phyloP scores from a whole-genome alignment of 1,140 invertebrate species.

The Acyrthosiphon pisum region DNA sequence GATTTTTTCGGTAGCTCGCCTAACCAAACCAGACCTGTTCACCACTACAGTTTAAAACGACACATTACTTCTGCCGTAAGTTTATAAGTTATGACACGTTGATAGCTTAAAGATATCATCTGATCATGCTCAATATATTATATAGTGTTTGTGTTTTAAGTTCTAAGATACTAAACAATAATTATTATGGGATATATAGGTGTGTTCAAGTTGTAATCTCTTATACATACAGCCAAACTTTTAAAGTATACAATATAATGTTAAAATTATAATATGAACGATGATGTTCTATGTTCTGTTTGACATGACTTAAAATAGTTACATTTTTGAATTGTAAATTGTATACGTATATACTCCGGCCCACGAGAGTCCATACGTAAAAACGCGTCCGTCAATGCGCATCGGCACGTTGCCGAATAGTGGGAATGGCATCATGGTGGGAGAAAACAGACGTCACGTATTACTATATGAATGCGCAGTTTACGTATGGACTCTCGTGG shows the following conservation, averaged over 20 bases:
- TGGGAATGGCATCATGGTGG: too few relatives aligned
- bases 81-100: not conserved
- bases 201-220: not conserved
- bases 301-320: not conserved
- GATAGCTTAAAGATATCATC: not conserved
- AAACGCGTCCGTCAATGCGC: too few relatives aligned
- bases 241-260: not conserved
- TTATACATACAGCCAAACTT: not conserved
- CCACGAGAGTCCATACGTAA: too few relatives aligned
- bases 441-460: too few relatives aligned
- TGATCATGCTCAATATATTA: not conserved
- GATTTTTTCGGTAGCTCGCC: too few relatives aligned
- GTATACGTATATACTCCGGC: not conserved
- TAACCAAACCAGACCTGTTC: too few relatives aligned
- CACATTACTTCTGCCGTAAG: not conserved
- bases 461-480: too few relatives aligned
- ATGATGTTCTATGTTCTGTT: not conserved
- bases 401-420: too few relatives aligned
- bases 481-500: too few relatives aligned
- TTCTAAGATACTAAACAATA: not conserved
- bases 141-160: conserved; percentile 20
- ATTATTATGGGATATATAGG: not conserved
- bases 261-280: not conserved
- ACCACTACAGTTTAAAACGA: not conserved
- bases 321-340: not conserved